A percentile compares a stretch with the other conserved stretches of the same genome.
These are phyloP conservation scores for Lerema accius DNA, from an alignment of 1,140 invertebrate species.

Conservation along the genomic window DNA sequence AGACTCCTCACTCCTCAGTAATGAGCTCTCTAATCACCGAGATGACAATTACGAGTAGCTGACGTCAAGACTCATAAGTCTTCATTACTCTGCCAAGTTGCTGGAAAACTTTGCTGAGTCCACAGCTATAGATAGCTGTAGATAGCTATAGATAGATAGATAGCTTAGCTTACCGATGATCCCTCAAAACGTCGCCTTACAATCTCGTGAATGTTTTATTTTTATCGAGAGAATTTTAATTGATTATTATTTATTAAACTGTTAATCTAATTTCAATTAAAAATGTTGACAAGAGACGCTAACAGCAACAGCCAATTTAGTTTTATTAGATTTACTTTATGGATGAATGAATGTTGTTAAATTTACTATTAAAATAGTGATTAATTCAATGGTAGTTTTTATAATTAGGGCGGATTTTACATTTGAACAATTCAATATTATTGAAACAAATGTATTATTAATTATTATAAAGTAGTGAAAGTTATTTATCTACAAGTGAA, in stretches of 20 bases:
- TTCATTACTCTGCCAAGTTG: conserved; percentile 62
- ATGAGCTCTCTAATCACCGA: conserved; percentile 48
- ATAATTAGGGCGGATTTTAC: no score
- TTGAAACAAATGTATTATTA: no score
- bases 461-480: no score
- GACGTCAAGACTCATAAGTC: conserved; percentile 68
- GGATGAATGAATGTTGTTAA: no score
- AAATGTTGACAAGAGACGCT: no score
- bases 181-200: conserved; percentile 1
- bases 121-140: conserved; percentile 46
- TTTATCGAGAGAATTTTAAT: neutral
- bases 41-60: conserved; percentile 61
- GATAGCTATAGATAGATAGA: no score
- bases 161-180: conserved; percentile 47
- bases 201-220: conserved; percentile 9
- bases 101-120: conserved; percentile 57
- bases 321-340: no score
- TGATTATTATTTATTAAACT: conserved; percentile 2
- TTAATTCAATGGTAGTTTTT: no score
- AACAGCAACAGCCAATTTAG: no score
- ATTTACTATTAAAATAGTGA: no score
- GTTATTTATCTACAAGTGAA: no score
- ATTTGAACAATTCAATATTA: no score
- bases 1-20: conserved; percentile 43
- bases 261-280: neutral